A percentile compares a stretch with the other conserved stretches of the same genome.
These are phyloP conservation scores for Phaetusa simplex DNA, from an alignment of 2,113 vertebrate species.

Conservation along the genomic window DNA sequence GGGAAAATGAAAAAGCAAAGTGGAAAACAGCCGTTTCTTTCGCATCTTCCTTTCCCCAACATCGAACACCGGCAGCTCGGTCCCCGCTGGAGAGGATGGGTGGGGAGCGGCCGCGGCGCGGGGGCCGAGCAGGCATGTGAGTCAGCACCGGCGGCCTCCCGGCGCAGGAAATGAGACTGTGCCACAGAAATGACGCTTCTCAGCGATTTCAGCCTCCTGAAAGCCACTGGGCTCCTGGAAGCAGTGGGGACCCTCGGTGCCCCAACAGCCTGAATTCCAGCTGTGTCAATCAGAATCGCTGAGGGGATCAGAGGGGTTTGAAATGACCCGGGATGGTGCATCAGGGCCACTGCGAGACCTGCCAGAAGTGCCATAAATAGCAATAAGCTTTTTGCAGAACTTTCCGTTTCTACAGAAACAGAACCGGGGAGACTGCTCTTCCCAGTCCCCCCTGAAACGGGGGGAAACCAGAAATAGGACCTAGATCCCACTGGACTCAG, in stretches of 20 bases:
- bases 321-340: background rate
- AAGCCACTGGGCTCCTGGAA: background rate
- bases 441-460: background rate
- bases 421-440: background rate
- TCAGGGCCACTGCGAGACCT: background rate
- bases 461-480: background rate
- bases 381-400: background rate
- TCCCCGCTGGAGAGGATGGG: background rate
- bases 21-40: background rate
- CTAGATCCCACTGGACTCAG: background rate
- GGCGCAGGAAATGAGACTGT: background rate
- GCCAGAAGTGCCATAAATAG: background rate
- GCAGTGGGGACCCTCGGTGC: rapidly evolving
- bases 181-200: background rate
- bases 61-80: rapidly evolving
- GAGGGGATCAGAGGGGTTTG: background rate
- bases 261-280: background rate
- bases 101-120: background rate
- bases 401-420: background rate
- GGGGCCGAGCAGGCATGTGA: background rate
- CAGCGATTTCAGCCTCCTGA: background rate
- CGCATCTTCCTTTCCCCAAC: background rate
- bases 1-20: background rate
- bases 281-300: rapidly evolving
- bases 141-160: background rate